These are phyloP conservation scores for Nephrotoma flavescens DNA, from an alignment of 2,888 invertebrate genomes.

Conservation along the genomic window DNA sequence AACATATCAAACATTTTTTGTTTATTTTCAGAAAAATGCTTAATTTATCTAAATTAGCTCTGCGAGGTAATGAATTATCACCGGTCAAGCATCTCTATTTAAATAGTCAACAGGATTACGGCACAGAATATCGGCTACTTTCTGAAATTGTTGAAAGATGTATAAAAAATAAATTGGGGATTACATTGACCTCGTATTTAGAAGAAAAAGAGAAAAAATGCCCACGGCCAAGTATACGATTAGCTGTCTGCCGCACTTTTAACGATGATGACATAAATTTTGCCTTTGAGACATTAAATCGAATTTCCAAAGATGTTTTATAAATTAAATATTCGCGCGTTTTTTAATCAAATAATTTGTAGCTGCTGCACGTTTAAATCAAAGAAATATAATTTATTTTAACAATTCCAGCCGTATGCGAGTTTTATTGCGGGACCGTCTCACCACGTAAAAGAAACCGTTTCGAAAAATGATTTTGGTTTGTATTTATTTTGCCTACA, in stretches of 20 bases:
- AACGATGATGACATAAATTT: slow-evolving; percentile 43
- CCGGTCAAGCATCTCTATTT: slow-evolving; percentile 65
- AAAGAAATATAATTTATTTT: neutral
- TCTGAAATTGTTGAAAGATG: slow-evolving; percentile 48
- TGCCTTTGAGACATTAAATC: slow-evolving; percentile 30
- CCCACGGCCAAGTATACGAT: slow-evolving; percentile 56
- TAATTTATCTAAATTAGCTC: slow-evolving; percentile 33
- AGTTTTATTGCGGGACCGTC: neutral
- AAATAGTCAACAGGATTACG: slow-evolving; percentile 33
- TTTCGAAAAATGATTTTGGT: neutral
- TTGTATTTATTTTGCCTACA: neutral
- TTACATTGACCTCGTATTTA: slow-evolving; percentile 55
- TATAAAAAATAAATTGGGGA: slow-evolving; percentile 48
- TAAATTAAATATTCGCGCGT: neutral
- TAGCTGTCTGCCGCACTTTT: slow-evolving; percentile 51
- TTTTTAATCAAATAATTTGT: neutral
- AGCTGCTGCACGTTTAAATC: neutral
- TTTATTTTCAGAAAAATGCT: slow-evolving; percentile 30
- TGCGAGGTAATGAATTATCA: slow-evolving; percentile 45
- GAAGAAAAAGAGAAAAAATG: slow-evolving; percentile 46
- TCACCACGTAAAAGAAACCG: slow-evolving; percentile 4
- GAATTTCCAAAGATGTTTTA: slow-evolving; percentile 28
- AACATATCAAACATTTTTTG: neutral
- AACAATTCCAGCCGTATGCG: neutral
- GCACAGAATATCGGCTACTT: slow-evolving; percentile 38